Conservation (phyloP, 2,797 vertebrate genomes). For the Onychomys leucogaster region DNA sequence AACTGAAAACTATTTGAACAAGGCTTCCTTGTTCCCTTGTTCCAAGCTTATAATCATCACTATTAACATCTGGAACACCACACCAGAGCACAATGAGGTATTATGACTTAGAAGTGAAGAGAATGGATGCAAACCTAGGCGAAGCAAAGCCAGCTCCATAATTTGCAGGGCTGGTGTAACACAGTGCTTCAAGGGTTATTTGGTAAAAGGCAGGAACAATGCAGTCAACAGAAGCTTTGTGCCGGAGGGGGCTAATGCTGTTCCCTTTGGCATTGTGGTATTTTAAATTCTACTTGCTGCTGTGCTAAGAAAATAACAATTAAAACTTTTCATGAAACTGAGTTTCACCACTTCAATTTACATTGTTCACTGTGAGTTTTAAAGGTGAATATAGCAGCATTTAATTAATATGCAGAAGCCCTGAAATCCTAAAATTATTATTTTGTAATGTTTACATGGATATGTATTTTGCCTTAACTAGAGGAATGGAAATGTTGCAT, state of each 20-base stretch:
- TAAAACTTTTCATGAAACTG: neutral
- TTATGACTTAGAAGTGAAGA: neutral
- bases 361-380: neutral
- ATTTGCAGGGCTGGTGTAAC: neutral
- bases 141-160: neutral
- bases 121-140: neutral
- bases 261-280: neutral
- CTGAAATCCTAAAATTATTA: neutral
- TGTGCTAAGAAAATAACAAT: neutral
- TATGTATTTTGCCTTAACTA: neutral
- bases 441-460: neutral
- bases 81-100: neutral
- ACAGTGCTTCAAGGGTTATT: neutral
- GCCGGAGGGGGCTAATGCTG: neutral
- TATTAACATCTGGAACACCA: slow-evolving; percentile 34
- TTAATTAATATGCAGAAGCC: neutral
- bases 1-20: slow-evolving; percentile 60
- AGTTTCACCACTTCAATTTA: neutral
- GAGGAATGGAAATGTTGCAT: neutral
- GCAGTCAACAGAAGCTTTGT: neutral
- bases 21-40: slow-evolving; percentile 17
- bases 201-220: neutral
- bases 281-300: slow-evolving; percentile 12
- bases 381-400: neutral
- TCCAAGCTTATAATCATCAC: slow-evolving; percentile 53